Evolutionary conservation across 2,113 vertebrate genomes (phyloP).

Genomic region (Neopipo cinnamomea): DNA sequence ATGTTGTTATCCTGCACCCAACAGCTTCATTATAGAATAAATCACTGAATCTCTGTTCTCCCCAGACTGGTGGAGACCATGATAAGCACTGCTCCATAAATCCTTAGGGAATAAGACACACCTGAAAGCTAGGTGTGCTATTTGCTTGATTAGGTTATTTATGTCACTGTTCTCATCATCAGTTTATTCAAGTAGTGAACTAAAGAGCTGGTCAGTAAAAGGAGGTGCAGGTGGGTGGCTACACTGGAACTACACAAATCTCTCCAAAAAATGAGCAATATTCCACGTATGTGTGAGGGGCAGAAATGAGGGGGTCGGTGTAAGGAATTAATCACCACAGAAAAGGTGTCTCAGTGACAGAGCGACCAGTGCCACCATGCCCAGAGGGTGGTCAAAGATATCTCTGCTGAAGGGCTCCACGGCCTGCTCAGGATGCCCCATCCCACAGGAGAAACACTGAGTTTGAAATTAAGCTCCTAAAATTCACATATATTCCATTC

Average conservation of each 20-base stretch:
- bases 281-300: neutral
- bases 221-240: neutral
- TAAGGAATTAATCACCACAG: neutral
- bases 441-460: rapidly evolving
- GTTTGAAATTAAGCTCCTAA: neutral
- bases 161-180: neutral
- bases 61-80: neutral
- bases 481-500: neutral
- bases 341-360: neutral
- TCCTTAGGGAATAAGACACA: neutral
- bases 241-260: neutral
- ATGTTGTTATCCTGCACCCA: neutral
- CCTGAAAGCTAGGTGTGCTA: neutral
- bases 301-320: neutral
- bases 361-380: neutral
- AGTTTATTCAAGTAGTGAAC: neutral
- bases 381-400: rapidly evolving
- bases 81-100: neutral
- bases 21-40: neutral
- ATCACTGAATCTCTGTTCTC: neutral
- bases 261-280: neutral
- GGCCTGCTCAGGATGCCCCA: neutral
- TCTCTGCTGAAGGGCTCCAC: neutral
- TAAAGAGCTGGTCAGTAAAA: neutral
- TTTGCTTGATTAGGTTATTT: neutral